Evolutionary conservation across 2,888 invertebrate species (phyloP).

Genomic region (Blastobasis adustella): DNA sequence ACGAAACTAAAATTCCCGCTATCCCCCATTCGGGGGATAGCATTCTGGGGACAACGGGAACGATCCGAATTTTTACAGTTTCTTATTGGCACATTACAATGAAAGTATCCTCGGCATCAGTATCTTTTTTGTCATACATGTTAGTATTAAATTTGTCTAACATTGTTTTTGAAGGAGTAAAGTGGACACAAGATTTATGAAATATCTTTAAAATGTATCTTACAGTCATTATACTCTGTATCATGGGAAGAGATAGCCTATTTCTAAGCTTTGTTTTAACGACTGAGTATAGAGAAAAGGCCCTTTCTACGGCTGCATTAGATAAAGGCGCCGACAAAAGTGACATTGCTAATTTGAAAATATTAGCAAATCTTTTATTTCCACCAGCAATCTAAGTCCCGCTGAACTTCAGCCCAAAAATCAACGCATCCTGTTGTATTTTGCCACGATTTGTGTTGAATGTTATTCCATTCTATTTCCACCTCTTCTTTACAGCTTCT

Average conservation of each 20-base stretch:
- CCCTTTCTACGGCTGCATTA: constrained; percentile 6
- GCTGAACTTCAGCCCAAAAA: constrained; percentile 3
- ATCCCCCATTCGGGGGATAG: too few species aligned
- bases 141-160: neutral
- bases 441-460: constrained; percentile 2
- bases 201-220: neutral
- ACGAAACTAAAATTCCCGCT: too few species aligned
- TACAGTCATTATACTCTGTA: neutral
- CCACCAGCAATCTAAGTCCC: constrained; percentile 1
- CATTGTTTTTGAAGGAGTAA: neutral
- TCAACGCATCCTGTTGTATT: constrained; percentile 1
- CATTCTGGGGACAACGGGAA: too few species aligned
- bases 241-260: neutral
- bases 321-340: constrained; percentile 5
- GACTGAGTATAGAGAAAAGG: constrained; percentile 1
- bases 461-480: constrained; percentile 2
- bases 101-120: neutral
- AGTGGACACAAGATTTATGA: neutral
- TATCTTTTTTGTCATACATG: neutral
- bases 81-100: neutral
- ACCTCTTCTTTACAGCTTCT: constrained; percentile 4
- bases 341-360: constrained; percentile 5
- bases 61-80: neutral
- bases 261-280: neutral
- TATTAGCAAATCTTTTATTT: constrained; percentile 1